A percentile compares a stretch with the other conserved stretches of the same genome.
phyloP scores from a whole-genome alignment of 2,113 vertebrate genomes.

The Dasyornis broadbenti region DNA sequence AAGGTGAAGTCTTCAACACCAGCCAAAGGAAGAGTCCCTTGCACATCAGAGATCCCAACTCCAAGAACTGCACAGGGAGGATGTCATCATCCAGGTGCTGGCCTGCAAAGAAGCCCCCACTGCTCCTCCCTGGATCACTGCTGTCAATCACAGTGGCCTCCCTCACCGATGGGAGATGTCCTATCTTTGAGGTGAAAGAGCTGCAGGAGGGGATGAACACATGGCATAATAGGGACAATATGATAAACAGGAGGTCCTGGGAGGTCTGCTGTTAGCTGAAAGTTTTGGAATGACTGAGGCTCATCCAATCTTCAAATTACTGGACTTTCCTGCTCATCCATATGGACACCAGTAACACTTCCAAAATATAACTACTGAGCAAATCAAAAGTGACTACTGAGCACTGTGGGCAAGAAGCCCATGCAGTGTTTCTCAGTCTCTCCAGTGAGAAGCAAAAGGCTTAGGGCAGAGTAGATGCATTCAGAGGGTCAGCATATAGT shows the following conservation, averaged over 20 bases:
- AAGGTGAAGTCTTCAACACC: background rate
- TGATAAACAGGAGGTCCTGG: background rate
- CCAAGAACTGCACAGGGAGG: background rate
- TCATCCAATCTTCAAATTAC: background rate
- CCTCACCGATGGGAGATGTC: accelerated
- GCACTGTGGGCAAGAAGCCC: background rate
- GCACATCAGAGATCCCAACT: background rate
- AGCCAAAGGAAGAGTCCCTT: background rate
- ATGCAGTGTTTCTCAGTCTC: background rate
- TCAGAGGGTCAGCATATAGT: background rate
- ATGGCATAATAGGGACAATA: background rate
- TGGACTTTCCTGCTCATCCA: background rate
- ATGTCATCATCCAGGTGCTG: background rate
- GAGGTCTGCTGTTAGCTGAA: background rate
- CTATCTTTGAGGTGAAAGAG: background rate
- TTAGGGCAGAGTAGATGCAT: background rate
- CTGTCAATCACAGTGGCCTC: background rate
- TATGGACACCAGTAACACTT: background rate
- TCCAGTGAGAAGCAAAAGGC: background rate
- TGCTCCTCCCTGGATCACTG: background rate
- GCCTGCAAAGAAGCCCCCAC: background rate
- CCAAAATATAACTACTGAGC: background rate
- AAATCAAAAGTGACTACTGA: background rate
- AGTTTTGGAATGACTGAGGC: background rate
- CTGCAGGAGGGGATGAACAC: background rate